These are phyloP conservation scores for Lepus europaeus DNA, from an alignment of 2,113 vertebrate species.

Conservation along the genomic window DNA sequence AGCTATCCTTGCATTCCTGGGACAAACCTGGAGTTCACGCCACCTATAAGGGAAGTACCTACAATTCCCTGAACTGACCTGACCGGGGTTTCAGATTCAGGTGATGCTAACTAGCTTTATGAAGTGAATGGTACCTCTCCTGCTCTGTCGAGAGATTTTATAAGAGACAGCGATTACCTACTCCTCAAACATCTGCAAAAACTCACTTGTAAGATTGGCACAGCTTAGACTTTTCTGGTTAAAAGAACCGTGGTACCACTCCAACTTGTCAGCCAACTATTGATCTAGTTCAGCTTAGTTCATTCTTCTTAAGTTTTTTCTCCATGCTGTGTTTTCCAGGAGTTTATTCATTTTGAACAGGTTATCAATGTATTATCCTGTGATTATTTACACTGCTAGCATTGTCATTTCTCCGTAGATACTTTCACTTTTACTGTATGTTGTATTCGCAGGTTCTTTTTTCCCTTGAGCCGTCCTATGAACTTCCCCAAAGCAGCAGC, in stretches of 20 bases:
- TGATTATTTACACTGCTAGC: not conserved
- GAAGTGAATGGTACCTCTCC: not conserved
- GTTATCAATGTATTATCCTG: not conserved
- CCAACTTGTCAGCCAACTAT: not conserved
- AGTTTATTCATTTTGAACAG: not conserved
- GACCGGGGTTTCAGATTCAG: not conserved
- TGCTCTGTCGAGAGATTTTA: not conserved
- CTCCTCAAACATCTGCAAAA: not conserved
- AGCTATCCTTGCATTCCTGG: not conserved
- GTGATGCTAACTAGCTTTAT: not conserved
- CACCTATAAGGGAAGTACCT: not conserved
- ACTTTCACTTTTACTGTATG: not conserved
- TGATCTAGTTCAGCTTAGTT: slow-evolving; percentile 1
- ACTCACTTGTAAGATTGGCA: not conserved
- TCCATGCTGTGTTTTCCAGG: not conserved
- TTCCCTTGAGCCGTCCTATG: not conserved
- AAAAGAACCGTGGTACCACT: not conserved
- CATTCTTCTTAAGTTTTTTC: not conserved
- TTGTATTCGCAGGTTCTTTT: not conserved
- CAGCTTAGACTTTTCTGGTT: not conserved
- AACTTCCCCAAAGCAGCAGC: not conserved
- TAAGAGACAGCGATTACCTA: not conserved
- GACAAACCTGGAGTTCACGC: not conserved
- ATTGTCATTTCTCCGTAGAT: not conserved
- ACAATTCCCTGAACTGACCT: not conserved